phyloP scores from a whole-genome alignment of 2,888 invertebrate genomes.

The Rhabditoides inermis region DNA sequence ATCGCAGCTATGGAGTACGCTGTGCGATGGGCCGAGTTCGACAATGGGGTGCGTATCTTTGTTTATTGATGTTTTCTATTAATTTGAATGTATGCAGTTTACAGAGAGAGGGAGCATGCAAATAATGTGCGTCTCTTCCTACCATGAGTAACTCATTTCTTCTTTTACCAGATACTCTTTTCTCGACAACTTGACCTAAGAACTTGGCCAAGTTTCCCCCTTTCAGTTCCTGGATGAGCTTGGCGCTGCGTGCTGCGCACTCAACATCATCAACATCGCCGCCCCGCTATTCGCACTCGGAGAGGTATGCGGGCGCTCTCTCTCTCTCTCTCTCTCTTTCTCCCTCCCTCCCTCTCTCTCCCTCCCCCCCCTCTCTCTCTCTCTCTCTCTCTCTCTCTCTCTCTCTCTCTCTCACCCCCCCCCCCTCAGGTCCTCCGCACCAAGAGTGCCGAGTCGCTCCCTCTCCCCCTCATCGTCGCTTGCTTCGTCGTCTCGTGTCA shows the following conservation, averaged over 20 bases:
- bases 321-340: not conserved
- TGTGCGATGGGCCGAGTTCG: constrained; percentile 9
- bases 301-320: constrained; percentile 21
- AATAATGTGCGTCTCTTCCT: no score
- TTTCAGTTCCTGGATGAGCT: constrained; percentile 7
- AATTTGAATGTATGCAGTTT: no score
- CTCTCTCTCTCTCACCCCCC: not conserved
- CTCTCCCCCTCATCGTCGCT: constrained; percentile 76
- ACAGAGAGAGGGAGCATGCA: no score
- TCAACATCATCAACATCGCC: constrained; percentile 43
- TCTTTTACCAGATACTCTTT: no score
- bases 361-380: not conserved
- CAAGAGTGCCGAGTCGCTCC: constrained; percentile 75
- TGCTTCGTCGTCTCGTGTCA: constrained; percentile 70
- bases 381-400: not conserved
- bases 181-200: no score
- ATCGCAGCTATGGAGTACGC: constrained; percentile 15
- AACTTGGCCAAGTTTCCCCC: no score
- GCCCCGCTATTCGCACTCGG: constrained; percentile 36
- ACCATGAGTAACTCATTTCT: no score
- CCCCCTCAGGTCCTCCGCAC: constrained; percentile 66
- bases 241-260: constrained; percentile 42
- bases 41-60: no score
- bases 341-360: not conserved
- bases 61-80: no score